A percentile compares a stretch with the other conserved stretches of the same genome.
Evolutionary conservation across 2,113 vertebrate species (phyloP).

Genomic region (Caretta caretta): DNA sequence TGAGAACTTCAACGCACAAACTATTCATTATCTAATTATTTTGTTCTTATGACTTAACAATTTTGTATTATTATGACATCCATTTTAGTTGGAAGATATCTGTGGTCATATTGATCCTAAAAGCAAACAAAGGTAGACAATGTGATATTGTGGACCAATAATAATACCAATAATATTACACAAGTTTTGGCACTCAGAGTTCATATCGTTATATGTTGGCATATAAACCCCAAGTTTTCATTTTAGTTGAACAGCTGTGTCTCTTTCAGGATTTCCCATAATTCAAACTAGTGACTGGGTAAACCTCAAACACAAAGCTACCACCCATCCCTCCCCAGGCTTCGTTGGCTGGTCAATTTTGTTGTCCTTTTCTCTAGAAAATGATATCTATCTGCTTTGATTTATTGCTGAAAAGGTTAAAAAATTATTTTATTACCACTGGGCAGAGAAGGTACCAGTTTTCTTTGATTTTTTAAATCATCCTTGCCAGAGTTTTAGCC

Average conservation of each 20-base stretch:
- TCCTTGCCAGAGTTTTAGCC: neutral
- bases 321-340: neutral
- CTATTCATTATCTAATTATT: neutral
- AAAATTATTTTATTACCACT: neutral
- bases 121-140: neutral
- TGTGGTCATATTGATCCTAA: neutral
- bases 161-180: neutral
- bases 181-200: neutral
- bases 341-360: slow-evolving; percentile 7
- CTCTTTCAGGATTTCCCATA: neutral
- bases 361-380: neutral
- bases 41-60: neutral
- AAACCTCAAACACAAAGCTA: neutral
- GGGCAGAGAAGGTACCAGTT: neutral
- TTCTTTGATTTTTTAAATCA: neutral
- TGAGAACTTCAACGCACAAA: neutral
- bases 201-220: neutral
- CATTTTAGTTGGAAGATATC: fast-evolving
- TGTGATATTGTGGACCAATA: neutral
- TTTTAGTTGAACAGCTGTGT: neutral
- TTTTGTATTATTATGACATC: neutral
- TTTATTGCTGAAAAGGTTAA: slow-evolving; percentile 1
- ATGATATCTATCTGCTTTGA: neutral
- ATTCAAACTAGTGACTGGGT: neutral
- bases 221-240: neutral